These are phyloP conservation scores for Hyperoplus lanceolatus DNA, from an alignment of 2,797 vertebrate genomes.

Conservation along the genomic window DNA sequence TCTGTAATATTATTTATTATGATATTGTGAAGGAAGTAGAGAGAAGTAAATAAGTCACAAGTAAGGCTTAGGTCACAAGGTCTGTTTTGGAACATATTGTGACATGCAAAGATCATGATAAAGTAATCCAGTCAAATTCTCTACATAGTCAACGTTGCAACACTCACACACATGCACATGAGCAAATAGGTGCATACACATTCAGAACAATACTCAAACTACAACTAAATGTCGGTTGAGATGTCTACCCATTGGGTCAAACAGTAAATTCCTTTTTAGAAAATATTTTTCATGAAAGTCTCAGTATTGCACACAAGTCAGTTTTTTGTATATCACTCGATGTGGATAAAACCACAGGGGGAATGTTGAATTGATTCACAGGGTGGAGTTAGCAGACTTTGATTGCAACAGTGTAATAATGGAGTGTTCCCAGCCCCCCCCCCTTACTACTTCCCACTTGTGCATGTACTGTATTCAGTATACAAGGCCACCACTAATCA, in stretches of 20 bases:
- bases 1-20: background rate
- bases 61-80: background rate
- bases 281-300: conserved; percentile 39
- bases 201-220: background rate
- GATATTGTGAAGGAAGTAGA: conserved; percentile 1
- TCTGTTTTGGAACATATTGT: background rate
- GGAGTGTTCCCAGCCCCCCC: conserved; percentile 43
- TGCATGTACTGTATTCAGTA: conserved; percentile 70
- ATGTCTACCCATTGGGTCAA: background rate
- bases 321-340: conserved; percentile 41
- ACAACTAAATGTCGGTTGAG: background rate
- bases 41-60: conserved; percentile 5
- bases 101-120: background rate
- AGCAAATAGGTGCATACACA: background rate
- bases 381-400: conserved; percentile 57
- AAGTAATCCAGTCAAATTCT: background rate
- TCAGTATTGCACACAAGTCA: conserved; percentile 34
- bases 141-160: background rate
- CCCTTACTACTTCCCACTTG: conserved; percentile 58
- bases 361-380: conserved; percentile 60
- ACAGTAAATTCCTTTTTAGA: conserved; percentile 37
- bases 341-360: conserved; percentile 52
- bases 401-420: conserved; percentile 67
- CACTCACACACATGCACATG: background rate
- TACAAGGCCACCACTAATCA: conserved; percentile 79